phyloP scores from a whole-genome alignment of 1,140 invertebrate genomes.

The Zaprionus nigranus region DNA sequence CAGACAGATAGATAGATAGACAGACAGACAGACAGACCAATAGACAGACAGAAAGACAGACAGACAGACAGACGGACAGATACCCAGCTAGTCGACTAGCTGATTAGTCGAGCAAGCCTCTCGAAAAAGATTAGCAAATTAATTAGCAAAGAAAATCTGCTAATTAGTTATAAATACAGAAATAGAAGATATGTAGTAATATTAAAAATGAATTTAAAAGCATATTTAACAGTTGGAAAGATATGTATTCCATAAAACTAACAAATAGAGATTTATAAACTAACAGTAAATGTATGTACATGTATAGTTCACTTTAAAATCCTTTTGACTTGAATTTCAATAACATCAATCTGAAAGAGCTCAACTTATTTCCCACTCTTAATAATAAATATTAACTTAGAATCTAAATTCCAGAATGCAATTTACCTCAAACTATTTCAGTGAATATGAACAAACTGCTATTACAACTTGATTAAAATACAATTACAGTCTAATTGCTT shows the following conservation, averaged over 20 bases:
- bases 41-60: neutral
- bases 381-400: neutral
- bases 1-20: neutral
- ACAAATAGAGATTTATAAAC: too few relatives aligned
- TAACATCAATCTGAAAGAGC: neutral
- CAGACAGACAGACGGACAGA: conserved; percentile 3
- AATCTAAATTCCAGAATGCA: neutral
- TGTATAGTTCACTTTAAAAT: neutral
- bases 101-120: neutral
- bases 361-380: neutral
- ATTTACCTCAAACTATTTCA: neutral
- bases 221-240: too few relatives aligned
- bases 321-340: neutral
- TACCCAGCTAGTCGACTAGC: neutral
- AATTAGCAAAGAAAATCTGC: conserved; percentile 30
- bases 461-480: neutral
- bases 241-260: too few relatives aligned
- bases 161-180: conserved; percentile 34
- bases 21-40: conserved; percentile 1
- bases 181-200: neutral
- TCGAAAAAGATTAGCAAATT: conserved; percentile 47
- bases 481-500: neutral
- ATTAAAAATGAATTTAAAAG: neutral
- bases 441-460: neutral
- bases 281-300: too few relatives aligned